These are phyloP conservation scores for Lasioglossum baleicum DNA, from an alignment of 1,140 invertebrate genomes.

Conservation along the genomic window DNA sequence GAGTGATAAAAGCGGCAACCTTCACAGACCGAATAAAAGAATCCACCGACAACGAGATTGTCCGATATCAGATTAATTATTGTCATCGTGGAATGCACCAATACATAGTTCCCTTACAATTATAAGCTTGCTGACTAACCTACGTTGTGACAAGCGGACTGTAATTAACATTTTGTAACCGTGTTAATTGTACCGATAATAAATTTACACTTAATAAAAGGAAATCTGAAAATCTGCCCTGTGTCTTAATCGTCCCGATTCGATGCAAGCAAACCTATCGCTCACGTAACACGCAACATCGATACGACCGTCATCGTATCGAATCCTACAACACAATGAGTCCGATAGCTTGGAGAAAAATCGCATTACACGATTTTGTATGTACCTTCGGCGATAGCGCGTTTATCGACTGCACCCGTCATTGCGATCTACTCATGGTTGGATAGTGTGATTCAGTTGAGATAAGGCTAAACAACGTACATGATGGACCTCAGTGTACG, in stretches of 20 bases:
- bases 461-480: conserved; percentile 30
- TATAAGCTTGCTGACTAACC: too few species aligned
- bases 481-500: too few species aligned
- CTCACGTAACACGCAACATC: background rate
- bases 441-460: background rate
- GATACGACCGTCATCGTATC: background rate
- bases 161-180: background rate
- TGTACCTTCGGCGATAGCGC: background rate
- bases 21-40: background rate
- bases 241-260: too few species aligned
- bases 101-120: too few species aligned
- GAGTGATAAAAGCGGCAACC: background rate
- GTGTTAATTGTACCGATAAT: conserved; percentile 5
- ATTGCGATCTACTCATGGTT: background rate
- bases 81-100: background rate
- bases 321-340: background rate
- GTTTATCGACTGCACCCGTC: conserved; percentile 22
- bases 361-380: background rate
- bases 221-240: background rate
- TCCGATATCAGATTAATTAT: background rate
- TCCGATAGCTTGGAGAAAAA: conserved; percentile 5
- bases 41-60: background rate
- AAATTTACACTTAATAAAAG: conserved; percentile 30
- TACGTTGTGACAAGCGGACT: too few species aligned
- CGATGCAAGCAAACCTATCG: too few species aligned